Conservation (phyloP, 1,140 invertebrate species). For the Drosophila ananassae region DNA sequence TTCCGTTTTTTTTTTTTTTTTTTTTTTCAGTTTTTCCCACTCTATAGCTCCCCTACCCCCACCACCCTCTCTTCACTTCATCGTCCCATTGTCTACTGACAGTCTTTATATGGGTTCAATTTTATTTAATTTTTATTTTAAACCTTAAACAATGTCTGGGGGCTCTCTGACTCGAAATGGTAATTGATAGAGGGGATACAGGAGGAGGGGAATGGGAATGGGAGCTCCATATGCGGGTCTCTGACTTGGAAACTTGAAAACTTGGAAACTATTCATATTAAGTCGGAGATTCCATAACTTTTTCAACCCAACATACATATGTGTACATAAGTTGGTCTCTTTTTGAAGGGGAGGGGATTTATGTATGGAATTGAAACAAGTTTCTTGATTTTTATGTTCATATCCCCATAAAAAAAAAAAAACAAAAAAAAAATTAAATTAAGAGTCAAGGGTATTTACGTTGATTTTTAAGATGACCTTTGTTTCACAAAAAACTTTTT, state of each 20-base stretch:
- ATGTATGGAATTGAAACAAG: slow-evolving; percentile 40
- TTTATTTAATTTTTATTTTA: slow-evolving; percentile 77
- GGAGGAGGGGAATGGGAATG: background rate
- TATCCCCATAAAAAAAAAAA: background rate
- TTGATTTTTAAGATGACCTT: background rate
- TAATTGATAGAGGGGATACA: slow-evolving; percentile 38
- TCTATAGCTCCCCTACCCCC: background rate
- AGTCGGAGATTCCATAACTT: slow-evolving; percentile 35
- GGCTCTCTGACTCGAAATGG: slow-evolving; percentile 59
- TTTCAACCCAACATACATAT: background rate
- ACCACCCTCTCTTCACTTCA: background rate
- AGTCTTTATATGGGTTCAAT: slow-evolving; percentile 76
- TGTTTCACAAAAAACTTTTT: background rate
- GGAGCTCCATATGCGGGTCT: slow-evolving; percentile 64
- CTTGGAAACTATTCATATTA: slow-evolving; percentile 49
- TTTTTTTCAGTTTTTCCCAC: background rate
- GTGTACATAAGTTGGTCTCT: slow-evolving; percentile 29
- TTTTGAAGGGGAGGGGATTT: slow-evolving; percentile 28
- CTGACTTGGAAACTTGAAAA: slow-evolving; percentile 36
- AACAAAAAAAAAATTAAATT: background rate
- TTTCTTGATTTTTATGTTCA: background rate
- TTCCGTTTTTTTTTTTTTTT: background rate
- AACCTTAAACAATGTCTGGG: slow-evolving; percentile 73
- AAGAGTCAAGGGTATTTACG: background rate
- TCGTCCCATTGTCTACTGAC: slow-evolving; percentile 24